These are phyloP conservation scores for Galbula dea DNA, from an alignment of 2,113 vertebrate species.

Conservation along the genomic window DNA sequence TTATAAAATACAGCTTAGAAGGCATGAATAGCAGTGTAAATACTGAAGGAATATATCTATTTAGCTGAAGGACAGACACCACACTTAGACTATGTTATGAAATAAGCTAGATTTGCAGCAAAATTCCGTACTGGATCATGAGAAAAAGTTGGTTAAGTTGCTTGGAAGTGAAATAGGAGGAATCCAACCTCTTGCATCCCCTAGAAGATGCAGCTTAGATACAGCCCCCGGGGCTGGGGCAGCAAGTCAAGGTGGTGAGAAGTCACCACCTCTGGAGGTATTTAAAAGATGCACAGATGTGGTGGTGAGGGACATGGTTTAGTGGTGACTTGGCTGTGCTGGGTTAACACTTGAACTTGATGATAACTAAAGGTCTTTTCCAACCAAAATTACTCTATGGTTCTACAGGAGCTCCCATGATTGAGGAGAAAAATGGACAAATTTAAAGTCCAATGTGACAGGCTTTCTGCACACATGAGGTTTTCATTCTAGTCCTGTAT, in stretches of 20 bases:
- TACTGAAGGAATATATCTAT: background rate
- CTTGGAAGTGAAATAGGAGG: background rate
- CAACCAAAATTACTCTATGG: no score
- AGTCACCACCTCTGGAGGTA: no score
- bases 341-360: no score
- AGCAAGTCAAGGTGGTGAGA: no score
- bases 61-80: background rate
- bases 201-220: no score
- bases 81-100: background rate
- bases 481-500: background rate
- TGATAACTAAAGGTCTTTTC: no score
- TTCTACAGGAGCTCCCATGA: background rate
- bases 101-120: background rate
- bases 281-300: no score
- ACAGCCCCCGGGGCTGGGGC: no score
- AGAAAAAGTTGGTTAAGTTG: background rate
- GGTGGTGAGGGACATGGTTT: no score
- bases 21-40: background rate
- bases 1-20: background rate
- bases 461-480: background rate
- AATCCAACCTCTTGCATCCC: no score
- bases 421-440: background rate
- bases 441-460: background rate
- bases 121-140: background rate
- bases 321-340: no score